Percentiles rank a stretch among this genome's conserved stretches.
Conservation (phyloP, 1,140 invertebrate genomes). For the Drosophila truncata region DNA sequence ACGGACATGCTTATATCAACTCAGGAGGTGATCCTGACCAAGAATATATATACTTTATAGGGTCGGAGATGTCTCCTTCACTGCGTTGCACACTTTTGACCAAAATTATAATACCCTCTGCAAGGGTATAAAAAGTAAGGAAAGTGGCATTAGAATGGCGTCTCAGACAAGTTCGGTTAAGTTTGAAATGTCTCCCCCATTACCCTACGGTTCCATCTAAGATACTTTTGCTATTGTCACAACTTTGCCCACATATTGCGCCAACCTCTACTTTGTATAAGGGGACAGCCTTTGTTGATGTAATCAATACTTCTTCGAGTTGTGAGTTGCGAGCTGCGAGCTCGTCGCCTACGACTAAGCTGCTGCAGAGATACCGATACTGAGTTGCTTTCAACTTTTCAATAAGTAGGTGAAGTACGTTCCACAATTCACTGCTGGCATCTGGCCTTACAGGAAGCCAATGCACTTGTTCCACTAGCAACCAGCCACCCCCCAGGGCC, state of each 20-base stretch:
- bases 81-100: too few relatives aligned
- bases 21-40: too few relatives aligned
- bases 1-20: too few relatives aligned
- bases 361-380: slow-evolving; percentile 17
- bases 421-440: slow-evolving; percentile 24
- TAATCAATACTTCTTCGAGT: slow-evolving; percentile 65
- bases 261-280: not conserved
- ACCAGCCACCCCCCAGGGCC: not conserved
- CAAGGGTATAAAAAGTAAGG: not conserved
- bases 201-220: not conserved
- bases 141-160: slow-evolving; percentile 18
- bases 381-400: slow-evolving; percentile 35
- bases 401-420: slow-evolving; percentile 67
- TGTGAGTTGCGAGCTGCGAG: slow-evolving; percentile 43
- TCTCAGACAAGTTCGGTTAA: slow-evolving; percentile 5
- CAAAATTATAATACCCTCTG: too few relatives aligned
- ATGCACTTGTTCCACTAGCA: slow-evolving; percentile 33
- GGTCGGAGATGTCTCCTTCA: too few relatives aligned
- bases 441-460: slow-evolving; percentile 55
- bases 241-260: slow-evolving; percentile 15
- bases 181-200: slow-evolving; percentile 14
- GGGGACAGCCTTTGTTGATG: slow-evolving; percentile 29
- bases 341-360: slow-evolving; percentile 50
- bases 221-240: slow-evolving; percentile 16
- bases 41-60: too few relatives aligned